A percentile compares a stretch with the other conserved stretches of the same genome.
These are phyloP conservation scores for Alouatta palliata DNA, from an alignment of 2,113 vertebrate species.

Conservation along the genomic window DNA sequence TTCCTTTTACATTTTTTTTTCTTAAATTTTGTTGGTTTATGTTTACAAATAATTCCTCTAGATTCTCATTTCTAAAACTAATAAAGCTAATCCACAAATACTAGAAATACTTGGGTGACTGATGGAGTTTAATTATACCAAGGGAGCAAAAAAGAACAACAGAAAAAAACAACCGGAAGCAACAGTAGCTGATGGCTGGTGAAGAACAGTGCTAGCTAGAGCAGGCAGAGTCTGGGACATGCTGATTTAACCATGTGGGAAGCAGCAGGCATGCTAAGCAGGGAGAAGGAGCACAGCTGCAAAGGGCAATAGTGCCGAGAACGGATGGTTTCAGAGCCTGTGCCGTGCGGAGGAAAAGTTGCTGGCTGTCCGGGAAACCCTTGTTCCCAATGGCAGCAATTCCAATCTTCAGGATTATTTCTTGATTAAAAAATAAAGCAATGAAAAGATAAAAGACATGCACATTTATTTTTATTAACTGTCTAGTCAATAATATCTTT, in stretches of 20 bases:
- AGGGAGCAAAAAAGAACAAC: neutral
- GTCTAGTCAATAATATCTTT: neutral
- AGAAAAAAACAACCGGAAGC: neutral
- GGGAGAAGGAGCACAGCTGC: neutral
- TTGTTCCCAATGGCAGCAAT: neutral
- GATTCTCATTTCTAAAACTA: conserved; percentile 28
- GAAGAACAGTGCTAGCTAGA: neutral
- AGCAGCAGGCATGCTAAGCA: neutral
- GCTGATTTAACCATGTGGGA: neutral
- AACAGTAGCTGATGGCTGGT: neutral
- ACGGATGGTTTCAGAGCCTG: neutral
- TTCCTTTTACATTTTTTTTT: neutral
- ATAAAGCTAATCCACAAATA: conserved; percentile 21
- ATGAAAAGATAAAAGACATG: neutral
- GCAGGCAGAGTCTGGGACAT: neutral
- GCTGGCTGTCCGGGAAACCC: neutral
- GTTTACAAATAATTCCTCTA: neutral
- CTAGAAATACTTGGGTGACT: neutral
- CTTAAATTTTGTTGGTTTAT: neutral
- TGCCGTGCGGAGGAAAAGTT: no score
- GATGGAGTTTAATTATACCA: conserved; percentile 41
- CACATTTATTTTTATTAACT: conserved; percentile 9
- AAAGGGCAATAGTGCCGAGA: neutral
- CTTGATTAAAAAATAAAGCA: neutral
- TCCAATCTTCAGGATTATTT: neutral